phyloP scores from a whole-genome alignment of 2,888 invertebrate species.

The Rotaria socialis region DNA sequence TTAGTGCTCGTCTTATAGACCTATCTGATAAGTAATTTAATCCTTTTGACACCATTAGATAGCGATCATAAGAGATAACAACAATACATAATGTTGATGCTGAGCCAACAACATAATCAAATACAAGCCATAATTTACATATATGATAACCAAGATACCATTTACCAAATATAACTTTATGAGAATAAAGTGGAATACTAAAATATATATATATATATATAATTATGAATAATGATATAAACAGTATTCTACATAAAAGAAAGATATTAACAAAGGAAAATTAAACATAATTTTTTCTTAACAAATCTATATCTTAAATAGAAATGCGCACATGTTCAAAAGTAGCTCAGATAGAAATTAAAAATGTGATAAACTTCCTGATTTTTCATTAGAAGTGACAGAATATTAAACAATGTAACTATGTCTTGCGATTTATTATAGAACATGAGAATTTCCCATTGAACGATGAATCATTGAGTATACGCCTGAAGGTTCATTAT shows the following conservation, averaged over 20 bases:
- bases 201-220: not conserved
- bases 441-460: not conserved
- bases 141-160: constrained; percentile 49
- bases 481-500: too few relatives aligned
- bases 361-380: not conserved
- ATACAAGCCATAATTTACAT: constrained; percentile 50
- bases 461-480: too few relatives aligned
- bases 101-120: constrained; percentile 50
- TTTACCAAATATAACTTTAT: not conserved
- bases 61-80: constrained; percentile 50
- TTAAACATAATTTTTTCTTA: too few relatives aligned
- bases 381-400: not conserved
- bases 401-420: not conserved
- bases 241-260: not conserved
- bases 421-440: not conserved
- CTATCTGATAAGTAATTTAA: constrained; percentile 48
- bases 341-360: not conserved
- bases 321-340: too few relatives aligned
- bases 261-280: not conserved
- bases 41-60: constrained; percentile 49
- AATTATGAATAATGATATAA: not conserved
- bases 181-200: constrained; percentile 16
- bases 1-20: constrained; percentile 47
- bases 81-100: constrained; percentile 50
- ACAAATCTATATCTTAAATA: too few relatives aligned